These are phyloP conservation scores for Cyaniris semiargus DNA, from an alignment of 2,888 invertebrate genomes.

Conservation along the genomic window DNA sequence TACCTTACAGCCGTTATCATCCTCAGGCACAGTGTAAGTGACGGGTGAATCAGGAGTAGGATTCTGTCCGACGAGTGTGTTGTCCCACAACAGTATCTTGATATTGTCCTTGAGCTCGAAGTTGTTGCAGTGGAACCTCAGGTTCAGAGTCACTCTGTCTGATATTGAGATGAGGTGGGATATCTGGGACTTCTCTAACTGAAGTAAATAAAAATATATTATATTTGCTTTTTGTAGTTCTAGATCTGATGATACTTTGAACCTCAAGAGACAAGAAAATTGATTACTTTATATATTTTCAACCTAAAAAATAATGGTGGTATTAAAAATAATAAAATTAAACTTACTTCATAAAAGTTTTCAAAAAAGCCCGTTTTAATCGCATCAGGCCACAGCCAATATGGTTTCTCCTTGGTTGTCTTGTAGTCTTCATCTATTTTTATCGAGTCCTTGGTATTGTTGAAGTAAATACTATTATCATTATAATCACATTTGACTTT, in stretches of 20 bases:
- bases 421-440: not conserved
- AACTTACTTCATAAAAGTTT: not conserved
- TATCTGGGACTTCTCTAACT: not conserved
- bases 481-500: conserved; percentile 1
- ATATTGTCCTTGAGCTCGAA: conserved; percentile 12
- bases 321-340: not conserved
- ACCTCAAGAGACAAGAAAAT: too few species aligned
- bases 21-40: not conserved
- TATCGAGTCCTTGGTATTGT: not conserved
- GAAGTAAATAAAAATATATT: not conserved
- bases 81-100: conserved; percentile 1
- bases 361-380: not conserved
- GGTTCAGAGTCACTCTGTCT: not conserved
- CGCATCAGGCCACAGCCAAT: not conserved
- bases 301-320: too few species aligned
- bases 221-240: too few species aligned
- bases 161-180: conserved; percentile 19
- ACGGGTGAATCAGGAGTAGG: not conserved
- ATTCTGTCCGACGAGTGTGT: not conserved
- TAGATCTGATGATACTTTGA: too few species aligned
- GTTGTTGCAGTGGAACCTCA: not conserved
- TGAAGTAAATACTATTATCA: not conserved
- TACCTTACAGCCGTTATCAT: not conserved
- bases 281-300: too few species aligned
- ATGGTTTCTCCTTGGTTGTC: not conserved